Evolutionary conservation across 2,113 vertebrate species (phyloP).

Genomic region (Nicator chloris): DNA sequence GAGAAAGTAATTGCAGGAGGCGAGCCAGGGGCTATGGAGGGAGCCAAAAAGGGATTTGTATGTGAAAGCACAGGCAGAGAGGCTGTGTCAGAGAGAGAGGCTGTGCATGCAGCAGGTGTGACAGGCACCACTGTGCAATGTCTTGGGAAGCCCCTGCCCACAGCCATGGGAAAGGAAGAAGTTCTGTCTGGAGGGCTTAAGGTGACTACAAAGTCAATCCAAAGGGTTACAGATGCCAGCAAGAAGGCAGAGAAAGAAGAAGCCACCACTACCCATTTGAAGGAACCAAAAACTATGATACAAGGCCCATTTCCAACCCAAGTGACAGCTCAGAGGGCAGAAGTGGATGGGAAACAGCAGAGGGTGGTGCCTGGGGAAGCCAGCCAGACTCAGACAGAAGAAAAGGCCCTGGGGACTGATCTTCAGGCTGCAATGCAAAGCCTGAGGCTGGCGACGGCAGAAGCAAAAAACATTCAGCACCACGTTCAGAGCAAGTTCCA

Average conservation of each 20-base stretch:
- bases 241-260: conserved; percentile 69
- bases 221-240: conserved; percentile 75
- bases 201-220: conserved; percentile 74
- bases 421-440: conserved; percentile 77
- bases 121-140: conserved; percentile 59
- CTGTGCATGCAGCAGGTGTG: conserved; percentile 63
- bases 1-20: conserved; percentile 72
- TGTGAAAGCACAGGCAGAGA: conserved; percentile 46
- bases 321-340: not conserved
- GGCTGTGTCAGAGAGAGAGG: conserved; percentile 43
- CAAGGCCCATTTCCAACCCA: not conserved
- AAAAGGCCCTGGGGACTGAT: conserved; percentile 40
- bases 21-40: conserved; percentile 55
- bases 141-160: conserved; percentile 59
- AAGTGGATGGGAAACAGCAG: not conserved
- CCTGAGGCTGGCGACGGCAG: conserved; percentile 74
- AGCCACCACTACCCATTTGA: conserved; percentile 56
- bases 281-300: conserved; percentile 19
- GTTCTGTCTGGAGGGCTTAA: conserved; percentile 72
- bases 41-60: conserved; percentile 70
- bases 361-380: not conserved
- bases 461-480: conserved; percentile 79
- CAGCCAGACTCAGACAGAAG: not conserved
- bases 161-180: conserved; percentile 72
- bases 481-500: conserved; percentile 73